Conservation (phyloP, 2,113 vertebrate genomes). For the Cairina moschata region DNA sequence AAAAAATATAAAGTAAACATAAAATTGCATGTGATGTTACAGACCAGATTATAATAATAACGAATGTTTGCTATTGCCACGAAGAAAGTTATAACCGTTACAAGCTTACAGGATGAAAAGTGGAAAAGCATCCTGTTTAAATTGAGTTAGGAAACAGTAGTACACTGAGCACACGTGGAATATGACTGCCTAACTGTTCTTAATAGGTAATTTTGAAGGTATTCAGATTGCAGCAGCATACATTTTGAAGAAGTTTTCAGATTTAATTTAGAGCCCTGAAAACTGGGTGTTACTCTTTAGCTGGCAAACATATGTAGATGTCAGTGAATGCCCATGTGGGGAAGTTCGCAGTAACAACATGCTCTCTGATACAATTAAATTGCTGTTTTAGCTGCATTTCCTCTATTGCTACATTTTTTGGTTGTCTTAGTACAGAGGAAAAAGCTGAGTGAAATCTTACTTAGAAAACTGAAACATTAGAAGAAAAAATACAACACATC, state of each 20-base stretch:
- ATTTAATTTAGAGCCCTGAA: not conserved
- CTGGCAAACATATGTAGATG: not conserved
- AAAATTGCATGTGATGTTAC: not conserved
- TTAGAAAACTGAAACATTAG: not conserved
- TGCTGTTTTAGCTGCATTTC: not conserved
- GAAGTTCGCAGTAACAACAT: not conserved
- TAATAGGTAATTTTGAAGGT: not conserved
- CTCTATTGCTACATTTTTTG: not conserved
- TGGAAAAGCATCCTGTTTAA: not conserved
- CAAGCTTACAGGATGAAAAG: not conserved
- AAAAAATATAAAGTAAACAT: not conserved
- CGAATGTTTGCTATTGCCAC: not conserved
- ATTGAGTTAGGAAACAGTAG: not conserved
- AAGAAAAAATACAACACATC: not conserved
- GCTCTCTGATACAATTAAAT: not conserved
- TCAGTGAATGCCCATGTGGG: not conserved
- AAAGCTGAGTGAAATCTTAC: not conserved
- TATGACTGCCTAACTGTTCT: not conserved
- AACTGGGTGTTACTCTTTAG: not conserved
- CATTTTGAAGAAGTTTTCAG: not conserved
- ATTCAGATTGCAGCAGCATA: not conserved
- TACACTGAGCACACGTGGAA: not conserved
- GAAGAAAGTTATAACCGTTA: not conserved
- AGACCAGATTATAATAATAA: not conserved
- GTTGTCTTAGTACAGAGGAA: not conserved